Evolutionary conservation across 2,113 vertebrate genomes (phyloP), one percentile per base, ranked within the genome.

Genomic region (Thamnophis sirtalis): DNA sequence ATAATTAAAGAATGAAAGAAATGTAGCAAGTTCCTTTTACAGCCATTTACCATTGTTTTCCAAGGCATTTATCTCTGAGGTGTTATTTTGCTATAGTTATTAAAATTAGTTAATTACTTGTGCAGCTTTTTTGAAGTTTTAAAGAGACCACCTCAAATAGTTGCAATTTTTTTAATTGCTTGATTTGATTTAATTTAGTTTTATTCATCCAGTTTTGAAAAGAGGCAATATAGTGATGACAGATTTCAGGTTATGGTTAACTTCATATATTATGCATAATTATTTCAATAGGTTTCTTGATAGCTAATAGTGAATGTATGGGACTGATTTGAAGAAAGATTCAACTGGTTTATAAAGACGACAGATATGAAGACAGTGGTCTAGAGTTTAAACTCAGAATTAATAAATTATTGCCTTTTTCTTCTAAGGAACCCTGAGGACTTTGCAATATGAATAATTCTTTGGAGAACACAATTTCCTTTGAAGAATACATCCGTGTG

Each of bases 401-500:
- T 96, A 96, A 90, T 96, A 89, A 87, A 48, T 93, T 90, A 49
- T 21, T 80, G 89, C 94, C 96, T 96, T 89, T 95, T 95, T 94
- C 95, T 97, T 50, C 96, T 89, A 95, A 98, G 98, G 97, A 97
- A 96, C 95, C 97, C 94, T 96, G 90, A 97, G 95, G 96, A 97
- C 94, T 96, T 97, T 98, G 94, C 97, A 98, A 98, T 97, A 99
- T 99, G 99, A 99, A 99, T 97, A 99, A 99, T 97, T 99, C 99
- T 96, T 97, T 99, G 98, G 98, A 99, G 96, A 99, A 99, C 96
- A 98, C 99, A 96, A 99, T 99, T 97, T 99, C 99, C 92, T 99
- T 99, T 96, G 99, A 99, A 97, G 99, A 99, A 94, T 99, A 99
- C 95, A 98, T 99, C 97, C 98, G 99, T 93, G 98, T 99, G 95